Base-by-base conservation (phyloP, 2,113 vertebrate genomes). In the Misgurnus anguillicaudatus region DNA sequence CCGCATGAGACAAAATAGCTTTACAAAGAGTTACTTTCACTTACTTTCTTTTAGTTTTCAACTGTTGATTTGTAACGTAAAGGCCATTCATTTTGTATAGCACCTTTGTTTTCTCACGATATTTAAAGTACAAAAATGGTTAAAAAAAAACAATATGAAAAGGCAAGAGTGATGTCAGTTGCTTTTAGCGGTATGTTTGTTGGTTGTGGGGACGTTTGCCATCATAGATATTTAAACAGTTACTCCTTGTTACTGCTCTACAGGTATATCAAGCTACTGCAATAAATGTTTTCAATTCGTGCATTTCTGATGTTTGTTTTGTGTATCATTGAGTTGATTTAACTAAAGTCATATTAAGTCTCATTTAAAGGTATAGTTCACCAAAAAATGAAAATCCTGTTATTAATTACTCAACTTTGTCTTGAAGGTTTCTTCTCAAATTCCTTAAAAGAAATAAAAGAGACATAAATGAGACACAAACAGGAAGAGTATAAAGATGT, bases 271-370 rank as follows among this genome's bases (percentile, higher is more conserved):
- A 11, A 51, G 96, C 96, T 98, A 95, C 94, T 97, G 96, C 96
- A 99, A 99, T 99, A 99, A 99, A 98, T 97, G 94, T 98, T 98
- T 96, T 95, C 92, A 97, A 94, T 95, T 95, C 86, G 87, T 89
- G 85, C 89, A 90, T 88, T 90, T 89, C 88, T 93, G 91, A 89
- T 91, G 84, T 92, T 89, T 92, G 89, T 91, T 87, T 89, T 64
- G 31, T 80, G 58, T 45, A 60, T 69, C 47, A 14, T 13, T 4
- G 10, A 24, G 51, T 13, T 48, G 9, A 2, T 11, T 47, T 5
- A 1, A 31, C 24, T 31, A 31, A 31, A 31, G 24, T 31, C 24
- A 31, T 3, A 31, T 31, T 31, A 2, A 31, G 24, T 31, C 24
- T 31, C 24, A 31, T 31, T 31, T 31, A 31, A 31, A 31, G 24